Evolutionary conservation across 2,113 vertebrate genomes (phyloP), one percentile per base, ranked within the genome.

Genomic region (Upupa epops): DNA sequence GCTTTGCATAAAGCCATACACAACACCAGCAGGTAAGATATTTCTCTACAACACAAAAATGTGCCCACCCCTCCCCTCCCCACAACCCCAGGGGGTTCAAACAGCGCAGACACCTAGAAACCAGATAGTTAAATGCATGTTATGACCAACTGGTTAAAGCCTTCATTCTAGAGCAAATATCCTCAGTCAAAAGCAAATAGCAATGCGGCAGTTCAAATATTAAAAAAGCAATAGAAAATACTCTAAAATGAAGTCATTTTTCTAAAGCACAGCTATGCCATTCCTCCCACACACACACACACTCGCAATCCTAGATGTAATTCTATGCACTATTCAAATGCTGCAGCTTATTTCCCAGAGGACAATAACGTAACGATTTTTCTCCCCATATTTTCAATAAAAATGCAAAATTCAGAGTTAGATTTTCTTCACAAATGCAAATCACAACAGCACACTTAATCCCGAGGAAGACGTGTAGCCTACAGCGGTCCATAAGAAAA

Each of bases 221-320:
- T 68, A 79, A 93, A 83, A 95, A 94, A 85, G 71, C 68, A 70
- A 86, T 59, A 92, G 6, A 93, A 91, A 95, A 79, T 90, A 83
- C 80, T 81, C 71, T 83, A 81, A 90, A 82, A 95, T 59, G 26
- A 86, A 97, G 70, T 79, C 48, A 89, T 95, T 93, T 94, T 95
- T 80, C 55, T 82, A 32, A 92, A 95, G 86, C 75, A 87, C n/a
- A 92, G 86, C 60, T 96, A 85, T 89, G 90, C 88, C 68, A 90
- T 95, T 94, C 91, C 89, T 96, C 88, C 85, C 68, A 95, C 79
- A 95, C 87, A 86, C 26, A 86, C 36, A 42, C 40, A 66, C 88
- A 85, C 40, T 95, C 94, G 83, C 91, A 96, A 89, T 92, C 86
- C 95, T 71, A 93, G 52, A 96, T 73, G 87, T 93, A 96, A 96